Base-by-base conservation (phyloP, 2,797 vertebrate species). In the Pangasius mekongensis region DNA sequence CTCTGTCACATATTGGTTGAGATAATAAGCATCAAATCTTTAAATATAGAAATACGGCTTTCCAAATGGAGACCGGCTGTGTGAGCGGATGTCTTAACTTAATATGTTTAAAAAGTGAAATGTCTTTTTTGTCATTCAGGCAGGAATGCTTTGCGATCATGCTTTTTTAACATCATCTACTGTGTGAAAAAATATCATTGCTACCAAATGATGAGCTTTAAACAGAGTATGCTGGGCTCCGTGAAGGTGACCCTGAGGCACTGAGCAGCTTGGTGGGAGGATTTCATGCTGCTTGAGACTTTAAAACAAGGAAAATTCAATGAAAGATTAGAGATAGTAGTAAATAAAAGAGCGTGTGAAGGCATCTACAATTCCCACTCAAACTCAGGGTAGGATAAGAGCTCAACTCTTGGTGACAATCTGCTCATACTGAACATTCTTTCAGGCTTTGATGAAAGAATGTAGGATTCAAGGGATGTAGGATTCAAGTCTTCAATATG, bases 201-300 rank as follows among this genome's bases (percentile, higher is more conserved):
- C 18, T n/a, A 82, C 47, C 7, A 47, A 71, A 69, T 47, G 58
- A 76, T 62, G 11, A 77, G 69, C 43, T 20, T 80, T 80, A 56
- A 69, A 80, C 73, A 22, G 58, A 43, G 62, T 80, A 60, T 74
- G 67, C 24, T 33, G 62, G 36, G 83, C 62, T 71, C 30, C 4
- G 20, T 80, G 66, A 83, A 80, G 83, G 67, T 43, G 62, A 88
- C 73, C 71, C 67, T 80, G 39, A 88, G 82, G 60, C 71, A 22
- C 82, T 30, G 69, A 64, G 87, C 83, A 84, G 73, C 87, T 77
- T 83, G 81, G 73, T 88, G 73, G 83, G 73, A 84, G 73, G 87
- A 88, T 77, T 74, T 77, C 71, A 80, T 78, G 22, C 87, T 47
- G 74, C 74, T 30, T 16, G 9, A 78, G 66, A 62, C 39, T 54